phyloP scores from a whole-genome alignment of 2,888 invertebrate genomes.

The Choristoneura rosaceana region DNA sequence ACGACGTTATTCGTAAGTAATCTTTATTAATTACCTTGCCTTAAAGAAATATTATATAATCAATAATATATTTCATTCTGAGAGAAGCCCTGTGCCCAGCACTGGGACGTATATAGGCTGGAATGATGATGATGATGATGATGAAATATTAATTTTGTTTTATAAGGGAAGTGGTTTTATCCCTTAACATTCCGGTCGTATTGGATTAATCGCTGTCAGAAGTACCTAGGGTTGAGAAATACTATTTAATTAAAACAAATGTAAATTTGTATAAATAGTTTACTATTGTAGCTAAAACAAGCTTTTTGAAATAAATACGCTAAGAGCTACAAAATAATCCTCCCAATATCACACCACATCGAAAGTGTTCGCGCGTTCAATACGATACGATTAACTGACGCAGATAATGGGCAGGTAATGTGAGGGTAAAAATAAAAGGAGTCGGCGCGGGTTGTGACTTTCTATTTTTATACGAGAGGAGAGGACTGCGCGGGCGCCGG shows the following conservation, averaged over 20 bases:
- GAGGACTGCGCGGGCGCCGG: conserved; percentile 70
- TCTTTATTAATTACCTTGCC: neutral
- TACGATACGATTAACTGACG: conserved; percentile 64
- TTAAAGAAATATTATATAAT: neutral
- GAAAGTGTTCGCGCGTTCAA: conserved; percentile 64
- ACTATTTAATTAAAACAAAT: too few species aligned
- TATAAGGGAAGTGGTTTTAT: neutral
- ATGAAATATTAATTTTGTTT: neutral
- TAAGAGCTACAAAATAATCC: conserved; percentile 8
- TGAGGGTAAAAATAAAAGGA: conserved; percentile 80
- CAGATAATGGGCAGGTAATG: conserved; percentile 71
- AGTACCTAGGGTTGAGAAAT: too few species aligned
- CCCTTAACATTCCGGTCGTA: neutral
- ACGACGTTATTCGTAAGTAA: neutral
- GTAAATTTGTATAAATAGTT: too few species aligned
- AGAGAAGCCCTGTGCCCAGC: too few species aligned
- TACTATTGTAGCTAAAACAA: too few species aligned
- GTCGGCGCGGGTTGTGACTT: conserved; percentile 74
- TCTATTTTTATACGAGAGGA: conserved; percentile 83
- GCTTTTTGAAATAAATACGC: neutral
- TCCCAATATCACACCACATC: conserved; percentile 46
- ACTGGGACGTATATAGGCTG: too few species aligned
- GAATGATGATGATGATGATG: too few species aligned
- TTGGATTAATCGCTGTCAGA: neutral
- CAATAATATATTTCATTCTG: too few species aligned